Evolutionary conservation across 2,113 vertebrate species (phyloP).

Genomic region (Centropus unirufus): DNA sequence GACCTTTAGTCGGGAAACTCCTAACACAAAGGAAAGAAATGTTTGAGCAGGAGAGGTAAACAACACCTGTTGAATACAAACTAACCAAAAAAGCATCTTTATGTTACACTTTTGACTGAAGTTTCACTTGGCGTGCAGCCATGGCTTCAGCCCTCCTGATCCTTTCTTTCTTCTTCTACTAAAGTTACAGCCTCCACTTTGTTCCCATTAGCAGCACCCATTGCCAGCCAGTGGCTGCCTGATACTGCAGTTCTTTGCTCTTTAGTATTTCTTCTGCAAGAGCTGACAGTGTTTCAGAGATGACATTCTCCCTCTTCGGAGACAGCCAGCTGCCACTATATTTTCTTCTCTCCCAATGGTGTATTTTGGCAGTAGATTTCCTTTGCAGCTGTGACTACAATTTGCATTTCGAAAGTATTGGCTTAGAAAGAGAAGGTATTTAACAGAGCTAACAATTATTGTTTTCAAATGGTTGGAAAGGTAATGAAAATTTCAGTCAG

Average conservation of each 20-base stretch:
- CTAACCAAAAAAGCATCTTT: neutral
- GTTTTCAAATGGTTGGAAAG: conserved; percentile 52
- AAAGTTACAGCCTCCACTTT: neutral
- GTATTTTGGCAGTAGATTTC: conserved; percentile 64
- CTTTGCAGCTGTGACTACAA: conserved; percentile 64
- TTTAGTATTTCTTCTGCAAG: conserved; percentile 28
- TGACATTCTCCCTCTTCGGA: conserved; percentile 11
- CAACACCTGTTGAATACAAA: neutral
- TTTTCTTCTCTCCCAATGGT: conserved; percentile 48
- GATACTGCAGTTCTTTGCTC: neutral
- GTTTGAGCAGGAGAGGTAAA: neutral
- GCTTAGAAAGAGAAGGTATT: conserved; percentile 56
- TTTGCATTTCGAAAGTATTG: conserved; percentile 49
- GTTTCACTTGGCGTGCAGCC: neutral
- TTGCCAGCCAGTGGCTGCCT: neutral
- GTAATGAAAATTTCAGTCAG: conserved; percentile 39
- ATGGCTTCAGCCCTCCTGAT: neutral
- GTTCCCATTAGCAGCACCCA: neutral
- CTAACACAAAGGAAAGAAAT: neutral
- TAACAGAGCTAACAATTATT: conserved; percentile 52
- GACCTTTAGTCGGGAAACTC: conserved; percentile 12
- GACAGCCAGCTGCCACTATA: conserved; percentile 61
- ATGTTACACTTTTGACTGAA: neutral
- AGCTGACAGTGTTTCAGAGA: conserved; percentile 17
- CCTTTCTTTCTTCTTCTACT: neutral